These are phyloP conservation scores for Micoletzkya japonica DNA, from an alignment of 2,888 invertebrate species.

Conservation along the genomic window DNA sequence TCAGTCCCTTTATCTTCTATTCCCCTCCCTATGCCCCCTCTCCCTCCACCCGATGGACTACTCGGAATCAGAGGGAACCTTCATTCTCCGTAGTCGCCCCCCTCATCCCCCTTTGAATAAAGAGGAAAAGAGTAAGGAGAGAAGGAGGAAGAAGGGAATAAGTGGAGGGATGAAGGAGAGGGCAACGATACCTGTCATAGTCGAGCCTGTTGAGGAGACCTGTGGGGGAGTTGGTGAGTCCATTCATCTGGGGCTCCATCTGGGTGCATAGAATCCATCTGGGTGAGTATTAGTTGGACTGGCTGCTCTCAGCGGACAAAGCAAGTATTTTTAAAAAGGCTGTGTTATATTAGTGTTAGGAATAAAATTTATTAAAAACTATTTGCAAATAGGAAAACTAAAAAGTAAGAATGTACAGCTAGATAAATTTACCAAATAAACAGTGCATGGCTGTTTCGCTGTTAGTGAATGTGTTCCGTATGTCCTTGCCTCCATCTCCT, in stretches of 20 bases:
- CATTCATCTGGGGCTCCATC: neutral
- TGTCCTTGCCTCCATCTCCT: too few species aligned
- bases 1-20: neutral
- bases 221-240: neutral
- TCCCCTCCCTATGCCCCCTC: slow-evolving; percentile 4
- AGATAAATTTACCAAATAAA: too few species aligned
- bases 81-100: neutral
- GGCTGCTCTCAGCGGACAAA: neutral
- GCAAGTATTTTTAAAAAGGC: too few species aligned
- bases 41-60: neutral
- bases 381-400: too few species aligned
- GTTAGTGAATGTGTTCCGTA: too few species aligned
- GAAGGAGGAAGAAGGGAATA: neutral
- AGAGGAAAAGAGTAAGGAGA: neutral
- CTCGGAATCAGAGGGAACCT: neutral
- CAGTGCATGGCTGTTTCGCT: too few species aligned
- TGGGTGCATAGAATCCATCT: neutral
- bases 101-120: neutral
- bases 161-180: neutral
- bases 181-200: neutral
- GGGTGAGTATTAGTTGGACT: neutral
- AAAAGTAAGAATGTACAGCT: too few species aligned
- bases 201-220: slow-evolving; percentile 10
- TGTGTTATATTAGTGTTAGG: too few species aligned
- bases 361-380: too few species aligned